Base-by-base conservation (phyloP, 2,888 invertebrate genomes). In the Maniola hyperantus region DNA sequence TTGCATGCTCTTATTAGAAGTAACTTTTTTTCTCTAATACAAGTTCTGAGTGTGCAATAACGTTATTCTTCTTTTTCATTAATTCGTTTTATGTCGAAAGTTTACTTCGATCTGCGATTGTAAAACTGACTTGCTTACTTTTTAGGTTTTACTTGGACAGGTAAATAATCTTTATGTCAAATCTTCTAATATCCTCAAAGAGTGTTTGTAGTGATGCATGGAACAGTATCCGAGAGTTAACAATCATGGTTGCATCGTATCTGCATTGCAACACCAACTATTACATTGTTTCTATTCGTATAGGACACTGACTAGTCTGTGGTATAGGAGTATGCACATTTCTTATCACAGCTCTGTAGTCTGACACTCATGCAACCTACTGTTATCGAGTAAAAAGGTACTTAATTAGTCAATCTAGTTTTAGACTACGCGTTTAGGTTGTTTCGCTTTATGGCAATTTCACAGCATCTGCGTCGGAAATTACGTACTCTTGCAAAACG, bases 381-480 rank as follows among this genome's bases (percentile, higher is more conserved):
- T 48, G 1, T 18, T 48, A 15, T 48, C 15, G 48, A 4, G 18
- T 48, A 15, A 48, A 48, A 18, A 18, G 18, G 5, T 26, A 10
- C 54, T n/a, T 34, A 34, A 54, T 54, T 34, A 34, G 54, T 36
- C 51, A 33, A 8, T 34, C 54, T 15, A 54, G 54, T 34, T 54
- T 36, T 34, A 8, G 34, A 54, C 36, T 36, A 15, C 36, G n/a
- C 8, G 33, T 34, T 54, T 36, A 54, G 15, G 34, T 6, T 34
- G 54, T n/a, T 33, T 34, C 51, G 20, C 51, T 51, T 51, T 51
- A 26, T 51, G 26, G 51, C 11, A 2, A 10, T 15, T 13, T 34
- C 34, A 54, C 34, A 54, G 36, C 15, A 15, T 8, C 34, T 54
- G 33, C 15, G 15, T 54, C 36, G 54, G 54, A 54, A 54, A 54